Percentiles rank a stretch among this genome's conserved stretches.
Evolutionary conservation across 2,888 invertebrate genomes (phyloP).

Genomic region (Lumbricus terrestris): DNA sequence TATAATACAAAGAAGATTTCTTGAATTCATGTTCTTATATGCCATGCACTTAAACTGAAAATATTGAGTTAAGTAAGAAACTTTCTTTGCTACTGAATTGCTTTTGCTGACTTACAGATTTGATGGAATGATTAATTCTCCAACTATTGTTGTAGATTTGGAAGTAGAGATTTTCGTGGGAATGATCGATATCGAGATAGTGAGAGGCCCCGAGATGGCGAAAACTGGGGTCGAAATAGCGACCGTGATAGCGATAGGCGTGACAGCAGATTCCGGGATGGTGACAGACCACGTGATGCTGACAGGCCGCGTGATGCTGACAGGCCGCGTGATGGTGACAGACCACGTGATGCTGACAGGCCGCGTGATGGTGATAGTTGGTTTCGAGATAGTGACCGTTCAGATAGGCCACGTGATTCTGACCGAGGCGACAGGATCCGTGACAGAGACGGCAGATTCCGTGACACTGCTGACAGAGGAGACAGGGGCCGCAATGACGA

Average conservation of each 20-base stretch:
- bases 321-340: slow-evolving; percentile 19
- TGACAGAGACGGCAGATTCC: not conserved
- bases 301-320: slow-evolving; percentile 30
- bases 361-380: too few species aligned
- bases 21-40: not conserved
- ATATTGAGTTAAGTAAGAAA: not conserved
- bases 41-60: not conserved
- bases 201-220: slow-evolving; percentile 11
- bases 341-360: slow-evolving; percentile 20
- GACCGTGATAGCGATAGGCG: slow-evolving; percentile 33
- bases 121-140: not conserved
- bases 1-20: not conserved
- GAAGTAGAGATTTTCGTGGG: slow-evolving; percentile 30
- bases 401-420: not conserved
- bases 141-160: not conserved
- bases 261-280: slow-evolving; percentile 24
- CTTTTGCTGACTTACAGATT: not conserved
- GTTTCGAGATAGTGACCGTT: not conserved
- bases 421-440: not conserved
- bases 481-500: not conserved
- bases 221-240: not conserved
- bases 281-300: not conserved
- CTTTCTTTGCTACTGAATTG: not conserved
- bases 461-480: not conserved
- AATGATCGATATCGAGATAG: slow-evolving; percentile 26